These are phyloP conservation scores for Branchellion lobata DNA, from an alignment of 2,888 invertebrate genomes.

Conservation along the genomic window DNA sequence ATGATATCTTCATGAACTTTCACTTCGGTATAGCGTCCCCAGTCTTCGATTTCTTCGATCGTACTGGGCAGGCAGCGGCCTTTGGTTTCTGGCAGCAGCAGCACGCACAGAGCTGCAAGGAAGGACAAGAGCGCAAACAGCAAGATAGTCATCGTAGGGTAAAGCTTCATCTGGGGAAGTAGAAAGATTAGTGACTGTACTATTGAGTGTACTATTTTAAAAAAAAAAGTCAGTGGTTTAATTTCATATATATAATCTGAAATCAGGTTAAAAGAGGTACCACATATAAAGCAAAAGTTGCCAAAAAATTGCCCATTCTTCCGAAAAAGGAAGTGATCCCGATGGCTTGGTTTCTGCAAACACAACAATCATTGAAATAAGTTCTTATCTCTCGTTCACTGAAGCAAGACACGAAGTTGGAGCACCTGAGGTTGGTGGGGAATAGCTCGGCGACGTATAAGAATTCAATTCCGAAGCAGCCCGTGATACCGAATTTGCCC, in stretches of 20 bases:
- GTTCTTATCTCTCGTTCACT: neutral
- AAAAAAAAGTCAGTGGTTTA: too few relatives aligned
- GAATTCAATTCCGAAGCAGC: constrained; percentile 58
- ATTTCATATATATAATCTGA: too few relatives aligned
- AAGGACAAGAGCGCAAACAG: constrained; percentile 52
- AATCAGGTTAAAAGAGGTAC: too few relatives aligned
- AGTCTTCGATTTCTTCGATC: constrained; percentile 54
- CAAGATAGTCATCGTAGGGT: constrained; percentile 6
- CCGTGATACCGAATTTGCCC: constrained; percentile 61
- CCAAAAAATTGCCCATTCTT: constrained; percentile 58
- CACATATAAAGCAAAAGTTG: constrained; percentile 55
- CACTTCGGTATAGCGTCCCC: constrained; percentile 26
- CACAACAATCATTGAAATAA: neutral
- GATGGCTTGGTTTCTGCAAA: constrained; percentile 57
- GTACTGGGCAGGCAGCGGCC: constrained; percentile 54
- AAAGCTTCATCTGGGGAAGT: neutral
- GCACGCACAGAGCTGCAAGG: constrained; percentile 50
- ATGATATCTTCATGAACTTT: neutral
- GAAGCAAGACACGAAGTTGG: too few relatives aligned
- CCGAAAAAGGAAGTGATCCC: constrained; percentile 59
- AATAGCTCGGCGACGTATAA: constrained; percentile 60
- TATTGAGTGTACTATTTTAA: too few relatives aligned
- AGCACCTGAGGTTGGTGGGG: constrained; percentile 36
- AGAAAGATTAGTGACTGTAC: too few relatives aligned
- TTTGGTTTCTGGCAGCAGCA: constrained; percentile 53